phyloP scores from a whole-genome alignment of 2,113 vertebrate species.

The Takifugu flavidus region DNA sequence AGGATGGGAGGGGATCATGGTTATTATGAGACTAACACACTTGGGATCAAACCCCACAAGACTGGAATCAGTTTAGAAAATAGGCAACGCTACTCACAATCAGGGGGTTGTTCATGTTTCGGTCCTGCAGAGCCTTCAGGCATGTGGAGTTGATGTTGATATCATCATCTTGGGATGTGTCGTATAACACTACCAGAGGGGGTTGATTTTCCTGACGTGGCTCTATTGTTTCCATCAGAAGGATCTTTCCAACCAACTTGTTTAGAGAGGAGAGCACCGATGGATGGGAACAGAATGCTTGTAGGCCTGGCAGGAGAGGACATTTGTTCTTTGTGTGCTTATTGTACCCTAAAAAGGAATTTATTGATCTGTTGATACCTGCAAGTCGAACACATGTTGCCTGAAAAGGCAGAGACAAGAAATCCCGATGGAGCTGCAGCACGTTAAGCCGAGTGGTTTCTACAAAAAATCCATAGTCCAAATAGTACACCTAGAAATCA shows the following conservation, averaged over 20 bases:
- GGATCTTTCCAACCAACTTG: conserved; percentile 81
- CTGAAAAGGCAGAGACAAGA: conserved; percentile 85
- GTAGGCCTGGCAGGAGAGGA: conserved; percentile 74
- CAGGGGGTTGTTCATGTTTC: conserved; percentile 80
- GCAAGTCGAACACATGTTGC: conserved; percentile 86
- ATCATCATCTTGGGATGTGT: conserved; percentile 89
- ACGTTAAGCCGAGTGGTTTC: conserved; percentile 74
- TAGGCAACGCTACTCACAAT: conserved; percentile 67
- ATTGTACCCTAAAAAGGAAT: not conserved
- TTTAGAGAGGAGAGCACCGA: conserved; percentile 80
- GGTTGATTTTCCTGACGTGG: conserved; percentile 60
- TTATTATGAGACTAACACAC: too few relatives aligned
- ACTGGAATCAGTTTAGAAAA: too few relatives aligned
- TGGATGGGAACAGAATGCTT: conserved; percentile 79
- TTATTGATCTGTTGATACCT: conserved; percentile 72
- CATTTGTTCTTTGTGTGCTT: not conserved
- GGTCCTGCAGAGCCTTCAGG: conserved; percentile 82
- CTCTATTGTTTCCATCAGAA: conserved; percentile 87
- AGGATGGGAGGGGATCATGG: not conserved
- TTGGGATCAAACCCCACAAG: too few relatives aligned
- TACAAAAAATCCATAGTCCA: conserved; percentile 89
- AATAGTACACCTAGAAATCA: conserved; percentile 82
- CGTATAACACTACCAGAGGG: conserved; percentile 85
- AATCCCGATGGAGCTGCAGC: conserved; percentile 77
- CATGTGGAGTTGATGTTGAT: conserved; percentile 87